These are phyloP conservation scores for Thinocorus orbignyianus DNA, from an alignment of 2,113 vertebrate species.

Conservation along the genomic window DNA sequence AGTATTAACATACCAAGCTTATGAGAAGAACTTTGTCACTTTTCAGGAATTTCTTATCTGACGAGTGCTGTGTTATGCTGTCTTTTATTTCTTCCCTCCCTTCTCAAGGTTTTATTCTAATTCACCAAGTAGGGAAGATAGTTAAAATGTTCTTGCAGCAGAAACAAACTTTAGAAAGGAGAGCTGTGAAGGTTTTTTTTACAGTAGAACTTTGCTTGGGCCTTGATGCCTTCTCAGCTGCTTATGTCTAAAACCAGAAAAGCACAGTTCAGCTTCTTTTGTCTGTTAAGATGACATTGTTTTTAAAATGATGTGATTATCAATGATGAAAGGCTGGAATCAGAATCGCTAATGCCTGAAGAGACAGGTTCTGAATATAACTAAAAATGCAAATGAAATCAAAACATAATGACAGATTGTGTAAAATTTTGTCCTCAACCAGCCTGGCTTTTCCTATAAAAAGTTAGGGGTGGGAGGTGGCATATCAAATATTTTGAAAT, in stretches of 20 bases:
- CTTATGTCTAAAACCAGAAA: neutral
- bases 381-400: neutral
- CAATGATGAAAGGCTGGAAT: neutral
- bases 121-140: neutral
- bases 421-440: neutral
- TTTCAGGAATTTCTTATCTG: neutral
- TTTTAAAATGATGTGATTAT: neutral
- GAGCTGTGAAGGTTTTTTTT: neutral
- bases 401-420: neutral
- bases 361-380: neutral
- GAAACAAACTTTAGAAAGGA: neutral
- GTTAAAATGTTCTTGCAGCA: constrained; percentile 12
- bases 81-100: neutral
- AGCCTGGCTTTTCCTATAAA: neutral
- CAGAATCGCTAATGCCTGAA: neutral
- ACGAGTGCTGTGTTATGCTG: neutral
- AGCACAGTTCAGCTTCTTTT: neutral
- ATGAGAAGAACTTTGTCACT: neutral
- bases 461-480: neutral
- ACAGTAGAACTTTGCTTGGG: neutral
- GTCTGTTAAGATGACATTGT: neutral
- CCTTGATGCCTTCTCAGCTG: neutral
- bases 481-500: neutral
- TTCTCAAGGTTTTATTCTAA: neutral
- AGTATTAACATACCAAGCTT: neutral